These are phyloP conservation scores for Hassar affinis DNA, from an alignment of 2,113 vertebrate species.

Conservation along the genomic window DNA sequence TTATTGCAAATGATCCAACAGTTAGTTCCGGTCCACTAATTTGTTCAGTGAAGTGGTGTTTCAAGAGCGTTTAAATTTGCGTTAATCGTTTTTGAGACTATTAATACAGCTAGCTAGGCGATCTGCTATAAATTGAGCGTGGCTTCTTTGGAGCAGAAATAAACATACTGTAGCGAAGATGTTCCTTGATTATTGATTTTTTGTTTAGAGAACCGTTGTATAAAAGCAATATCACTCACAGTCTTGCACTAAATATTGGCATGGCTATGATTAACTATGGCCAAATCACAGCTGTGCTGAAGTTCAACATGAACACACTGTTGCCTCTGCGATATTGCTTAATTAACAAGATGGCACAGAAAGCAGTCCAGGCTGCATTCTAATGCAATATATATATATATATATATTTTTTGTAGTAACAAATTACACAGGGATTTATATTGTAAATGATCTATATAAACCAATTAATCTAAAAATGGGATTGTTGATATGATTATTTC, in stretches of 20 bases:
- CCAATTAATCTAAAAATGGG: not conserved
- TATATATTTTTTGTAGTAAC: not conserved
- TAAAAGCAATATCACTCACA: not conserved
- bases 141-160: not conserved
- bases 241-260: not conserved
- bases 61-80: not conserved
- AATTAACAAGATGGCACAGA: not conserved
- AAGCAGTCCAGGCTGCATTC: not conserved
- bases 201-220: not conserved
- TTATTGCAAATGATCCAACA: not conserved
- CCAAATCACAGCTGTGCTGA: not conserved
- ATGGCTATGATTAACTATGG: not conserved
- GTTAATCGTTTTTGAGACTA: not conserved
- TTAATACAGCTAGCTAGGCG: not conserved
- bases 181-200: not conserved
- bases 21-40: not conserved
- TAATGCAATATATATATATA: too few species aligned
- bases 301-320: not conserved
- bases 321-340: not conserved
- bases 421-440: not conserved
- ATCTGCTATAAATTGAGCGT: not conserved
- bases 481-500: not conserved
- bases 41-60: not conserved
- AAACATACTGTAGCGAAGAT: not conserved
- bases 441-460: not conserved